Percentiles rank a stretch among this genome's conserved stretches.
Evolutionary conservation across 2,113 vertebrate species (phyloP).

Genomic region (Tamias sibiricus): DNA sequence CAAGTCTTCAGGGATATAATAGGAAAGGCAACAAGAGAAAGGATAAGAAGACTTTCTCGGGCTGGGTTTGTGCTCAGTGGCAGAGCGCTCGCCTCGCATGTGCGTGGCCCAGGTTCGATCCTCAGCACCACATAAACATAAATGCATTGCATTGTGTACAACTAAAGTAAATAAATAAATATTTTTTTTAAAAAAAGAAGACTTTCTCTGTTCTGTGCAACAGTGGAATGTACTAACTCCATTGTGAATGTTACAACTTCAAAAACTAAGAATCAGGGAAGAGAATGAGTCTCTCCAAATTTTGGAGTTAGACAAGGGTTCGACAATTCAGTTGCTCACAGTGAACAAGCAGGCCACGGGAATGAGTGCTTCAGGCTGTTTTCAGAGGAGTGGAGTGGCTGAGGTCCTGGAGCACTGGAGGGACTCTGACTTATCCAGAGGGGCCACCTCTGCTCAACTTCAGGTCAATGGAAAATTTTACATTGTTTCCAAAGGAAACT

Average conservation of each 20-base stretch:
- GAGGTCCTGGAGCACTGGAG: rapidly evolving
- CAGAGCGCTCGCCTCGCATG: too few species aligned
- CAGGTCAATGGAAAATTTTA: background rate
- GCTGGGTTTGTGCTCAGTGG: too few species aligned
- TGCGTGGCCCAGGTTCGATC: too few species aligned
- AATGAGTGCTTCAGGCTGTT: background rate
- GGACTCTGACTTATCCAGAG: background rate
- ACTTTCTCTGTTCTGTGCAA: background rate
- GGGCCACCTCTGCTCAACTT: background rate
- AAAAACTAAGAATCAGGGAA: background rate
- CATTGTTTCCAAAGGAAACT: background rate
- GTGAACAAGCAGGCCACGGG: too few species aligned
- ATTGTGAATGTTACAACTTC: background rate
- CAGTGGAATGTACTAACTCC: background rate
- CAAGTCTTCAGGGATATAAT: background rate
- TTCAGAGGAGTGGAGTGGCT: too few species aligned
- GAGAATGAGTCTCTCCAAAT: background rate
- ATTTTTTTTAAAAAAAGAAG: too few species aligned
- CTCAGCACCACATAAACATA: too few species aligned
- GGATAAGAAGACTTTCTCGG: too few species aligned
- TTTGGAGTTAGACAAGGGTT: background rate
- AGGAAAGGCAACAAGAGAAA: background rate
- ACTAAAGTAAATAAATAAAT: too few species aligned
- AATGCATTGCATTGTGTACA: too few species aligned
- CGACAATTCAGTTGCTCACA: too few species aligned